Percentiles rank a stretch among this genome's conserved stretches.
Conservation (phyloP, 2,888 invertebrate species). For the Thalpophila matura region DNA sequence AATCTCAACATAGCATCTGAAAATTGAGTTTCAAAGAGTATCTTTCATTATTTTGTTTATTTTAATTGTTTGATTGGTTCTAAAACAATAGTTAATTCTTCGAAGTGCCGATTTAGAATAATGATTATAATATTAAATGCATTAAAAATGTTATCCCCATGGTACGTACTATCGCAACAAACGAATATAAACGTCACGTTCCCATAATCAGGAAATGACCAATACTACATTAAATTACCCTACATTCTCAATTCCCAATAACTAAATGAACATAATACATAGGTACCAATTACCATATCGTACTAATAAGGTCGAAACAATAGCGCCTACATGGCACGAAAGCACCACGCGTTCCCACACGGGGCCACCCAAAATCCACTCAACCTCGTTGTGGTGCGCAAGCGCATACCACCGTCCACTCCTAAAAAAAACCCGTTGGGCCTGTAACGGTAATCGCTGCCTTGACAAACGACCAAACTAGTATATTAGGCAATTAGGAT, state of each 20-base stretch:
- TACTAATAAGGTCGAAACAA: slow-evolving; percentile 42
- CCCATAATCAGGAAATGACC: not conserved
- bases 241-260: not conserved
- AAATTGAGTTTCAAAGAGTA: not conserved
- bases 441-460: slow-evolving; percentile 77
- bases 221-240: not conserved
- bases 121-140: too few species aligned
- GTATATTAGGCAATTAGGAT: slow-evolving; percentile 85
- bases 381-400: slow-evolving; percentile 45
- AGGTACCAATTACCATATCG: slow-evolving; percentile 19
- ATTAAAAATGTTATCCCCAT: too few species aligned
- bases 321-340: slow-evolving; percentile 7
- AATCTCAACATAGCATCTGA: not conserved
- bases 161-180: not conserved
- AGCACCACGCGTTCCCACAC: slow-evolving; percentile 37
- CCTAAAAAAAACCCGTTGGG: slow-evolving; percentile 78
- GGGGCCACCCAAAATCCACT: slow-evolving; percentile 64
- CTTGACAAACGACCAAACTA: slow-evolving; percentile 75
- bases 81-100: too few species aligned
- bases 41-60: too few species aligned
- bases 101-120: too few species aligned
- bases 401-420: slow-evolving; percentile 60
- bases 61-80: too few species aligned
- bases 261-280: not conserved
- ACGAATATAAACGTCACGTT: too few species aligned